Conservation (phyloP, 2,797 vertebrate genomes). For the Coregonus ussuriensis region DNA sequence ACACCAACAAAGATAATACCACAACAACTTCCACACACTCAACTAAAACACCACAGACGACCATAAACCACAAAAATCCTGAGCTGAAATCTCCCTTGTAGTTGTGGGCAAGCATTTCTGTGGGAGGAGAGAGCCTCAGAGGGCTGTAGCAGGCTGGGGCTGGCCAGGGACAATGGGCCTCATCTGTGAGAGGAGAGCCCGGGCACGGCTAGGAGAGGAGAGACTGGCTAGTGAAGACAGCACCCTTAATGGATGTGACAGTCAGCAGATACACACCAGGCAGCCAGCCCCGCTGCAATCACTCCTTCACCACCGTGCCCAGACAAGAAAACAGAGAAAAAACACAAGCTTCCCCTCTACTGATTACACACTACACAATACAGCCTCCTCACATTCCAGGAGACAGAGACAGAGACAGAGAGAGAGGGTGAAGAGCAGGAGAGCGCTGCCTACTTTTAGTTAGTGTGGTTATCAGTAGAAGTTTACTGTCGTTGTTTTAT, state of each 20-base stretch:
- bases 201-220: slow-evolving; percentile 28
- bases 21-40: slow-evolving; percentile 20
- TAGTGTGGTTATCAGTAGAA: slow-evolving; percentile 70
- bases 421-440: slow-evolving; percentile 36
- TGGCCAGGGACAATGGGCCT: slow-evolving; percentile 49
- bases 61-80: slow-evolving; percentile 29
- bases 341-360: slow-evolving; percentile 39
- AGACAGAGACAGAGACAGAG: slow-evolving; percentile 10
- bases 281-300: slow-evolving; percentile 43
- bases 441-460: slow-evolving; percentile 65
- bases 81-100: slow-evolving; percentile 37
- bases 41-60: slow-evolving; percentile 22
- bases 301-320: slow-evolving; percentile 29
- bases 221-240: slow-evolving; percentile 54
- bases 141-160: slow-evolving; percentile 43
- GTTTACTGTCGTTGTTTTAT: slow-evolving; percentile 70
- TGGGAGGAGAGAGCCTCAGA: slow-evolving; percentile 23
- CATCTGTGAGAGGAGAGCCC: slow-evolving; percentile 22
- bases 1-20: slow-evolving; percentile 17
- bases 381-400: slow-evolving; percentile 39
- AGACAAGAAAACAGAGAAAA: slow-evolving; percentile 39
- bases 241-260: slow-evolving; percentile 70
- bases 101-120: slow-evolving; percentile 33
- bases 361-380: slow-evolving; percentile 65
- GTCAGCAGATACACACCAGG: slow-evolving; percentile 63